Base-by-base conservation (phyloP, 2,113 vertebrate species). In the Calcarius ornatus region DNA sequence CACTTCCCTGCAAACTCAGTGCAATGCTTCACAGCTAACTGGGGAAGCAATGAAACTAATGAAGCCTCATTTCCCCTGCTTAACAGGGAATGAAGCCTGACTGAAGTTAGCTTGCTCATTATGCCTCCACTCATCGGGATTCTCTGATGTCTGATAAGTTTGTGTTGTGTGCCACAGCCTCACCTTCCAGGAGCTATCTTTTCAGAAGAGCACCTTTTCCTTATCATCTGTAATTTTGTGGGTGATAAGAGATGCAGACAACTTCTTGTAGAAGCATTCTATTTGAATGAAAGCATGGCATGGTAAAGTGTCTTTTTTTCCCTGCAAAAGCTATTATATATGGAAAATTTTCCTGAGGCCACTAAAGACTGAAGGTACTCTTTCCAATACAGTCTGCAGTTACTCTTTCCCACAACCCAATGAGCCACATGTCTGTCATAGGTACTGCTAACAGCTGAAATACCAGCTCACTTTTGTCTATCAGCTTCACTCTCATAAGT, bases 41-140 rank as follows among this genome's bases (percentile, higher is more conserved):
- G 47, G 16, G 76, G 69, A 88, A 94, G 76, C 72, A 91, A 64
- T 81, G 64, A 75, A 84, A 66, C 35, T 83, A 68, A 73, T 63
- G 86, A 70, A 81, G 76, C 71, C 82, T 88, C 45, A 95, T 93
- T 97, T 97, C 68, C 88, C 45, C 64, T 37, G 60, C 56, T 68
- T 75, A 61, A 63, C 51, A 43, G 81, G 53, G 51, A 70, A n/a
- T 43, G 73, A 78, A 86, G 45, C 19, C 35, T 45, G 65, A 69
- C 20, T 60, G 64, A 81, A 81, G 51, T 88, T 47, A 31, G 6
- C 38, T 70, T 66, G n/a, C 51, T 88, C 47, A 70, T 93, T 92
- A 54, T 66, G 60, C 69, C 43, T 85, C 53, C 66, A 21, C 45
- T 93, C 80, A 38, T 70, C 75, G 75, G 83, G 27, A 47, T 81